Evolutionary conservation across 2,113 vertebrate genomes (phyloP), one percentile per base, ranked within the genome.

Genomic region (Silurus glanis): DNA sequence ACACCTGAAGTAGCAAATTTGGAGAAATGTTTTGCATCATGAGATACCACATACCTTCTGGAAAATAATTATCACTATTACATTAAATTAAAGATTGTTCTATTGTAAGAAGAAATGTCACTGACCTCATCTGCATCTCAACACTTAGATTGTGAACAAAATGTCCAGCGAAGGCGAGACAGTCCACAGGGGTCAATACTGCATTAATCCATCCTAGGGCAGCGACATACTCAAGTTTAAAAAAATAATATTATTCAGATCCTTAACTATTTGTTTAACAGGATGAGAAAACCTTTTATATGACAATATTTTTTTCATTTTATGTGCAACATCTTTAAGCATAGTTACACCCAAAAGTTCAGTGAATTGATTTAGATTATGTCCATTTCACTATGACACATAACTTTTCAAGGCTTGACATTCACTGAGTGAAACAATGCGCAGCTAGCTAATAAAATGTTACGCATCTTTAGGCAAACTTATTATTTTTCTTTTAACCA

Each of bases 91-190:
- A 23, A 62, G 37, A n/a, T 37, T 51, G 37, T 74, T 82, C 66
- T 82, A 17, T 16, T 55, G 59, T 59, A 74, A 25, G 53, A 53
- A 53, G 47, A 72, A 83, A 25, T 72, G 69, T 71, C 83, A 90
- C 93, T 76, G 23, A 99, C 98, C 98, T 99, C 97, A 98, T 98
- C 93, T 99, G 98, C 97, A 99, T 99, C 93, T 99, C 98, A 91
- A 99, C 96, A 0, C 96, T 99, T 87, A 99, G 92, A 91, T 97
- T 99, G 92, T 99, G 98, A 75, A 99, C 95, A 71, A 99, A 99
- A 94, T 99, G 97, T 89, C 97, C 98, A 21, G 97, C 96, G 90
- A 99, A 99, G 45, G 97, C 97, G 93, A 99, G 93, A 90, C 97
- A 99, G 95, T 99, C 98, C 69, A 99, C 97, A 0, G 98, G 97